Evolutionary conservation across 2,797 vertebrate species (phyloP).

Genomic region (Labroides dimidiatus): DNA sequence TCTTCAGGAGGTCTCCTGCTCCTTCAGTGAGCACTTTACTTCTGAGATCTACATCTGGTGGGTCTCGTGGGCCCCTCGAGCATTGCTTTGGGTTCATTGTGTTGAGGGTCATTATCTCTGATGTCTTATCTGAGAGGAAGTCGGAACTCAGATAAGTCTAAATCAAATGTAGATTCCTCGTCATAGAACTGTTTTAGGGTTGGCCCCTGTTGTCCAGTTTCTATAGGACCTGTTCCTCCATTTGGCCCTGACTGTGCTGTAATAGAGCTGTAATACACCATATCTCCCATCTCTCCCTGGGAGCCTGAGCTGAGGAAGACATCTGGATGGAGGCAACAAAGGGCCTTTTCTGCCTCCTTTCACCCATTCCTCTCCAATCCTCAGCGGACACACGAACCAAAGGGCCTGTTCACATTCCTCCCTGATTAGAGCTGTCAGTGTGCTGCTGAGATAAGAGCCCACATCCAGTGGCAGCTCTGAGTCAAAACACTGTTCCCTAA

Average conservation of each 20-base stretch:
- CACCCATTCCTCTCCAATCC: constrained; percentile 32
- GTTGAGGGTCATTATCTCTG: too few species aligned
- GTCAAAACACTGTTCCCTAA: constrained; percentile 23
- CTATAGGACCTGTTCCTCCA: background rate
- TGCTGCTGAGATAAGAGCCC: constrained; percentile 20
- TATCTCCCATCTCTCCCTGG: constrained; percentile 49
- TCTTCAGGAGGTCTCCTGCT: too few species aligned
- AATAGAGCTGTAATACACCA: constrained; percentile 4
- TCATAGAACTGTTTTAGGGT: too few species aligned
- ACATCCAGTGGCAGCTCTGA: background rate
- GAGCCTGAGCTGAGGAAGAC: constrained; percentile 41
- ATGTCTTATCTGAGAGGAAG: too few species aligned
- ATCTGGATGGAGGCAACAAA: constrained; percentile 68
- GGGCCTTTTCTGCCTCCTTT: constrained; percentile 58
- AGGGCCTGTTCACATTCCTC: constrained; percentile 43
- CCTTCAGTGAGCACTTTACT: too few species aligned
- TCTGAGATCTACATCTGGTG: too few species aligned
- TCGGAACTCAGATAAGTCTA: too few species aligned
- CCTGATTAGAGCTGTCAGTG: constrained; percentile 28
- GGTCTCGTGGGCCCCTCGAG: too few species aligned
- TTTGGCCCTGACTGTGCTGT: background rate
- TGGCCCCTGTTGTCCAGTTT: too few species aligned
- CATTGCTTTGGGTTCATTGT: too few species aligned
- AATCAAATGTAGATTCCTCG: too few species aligned
- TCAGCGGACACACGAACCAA: constrained; percentile 27